Evolutionary conservation across 2,797 vertebrate species (phyloP), one percentile per base, ranked within the genome.

Genomic region (Gymnocypris eckloni): DNA sequence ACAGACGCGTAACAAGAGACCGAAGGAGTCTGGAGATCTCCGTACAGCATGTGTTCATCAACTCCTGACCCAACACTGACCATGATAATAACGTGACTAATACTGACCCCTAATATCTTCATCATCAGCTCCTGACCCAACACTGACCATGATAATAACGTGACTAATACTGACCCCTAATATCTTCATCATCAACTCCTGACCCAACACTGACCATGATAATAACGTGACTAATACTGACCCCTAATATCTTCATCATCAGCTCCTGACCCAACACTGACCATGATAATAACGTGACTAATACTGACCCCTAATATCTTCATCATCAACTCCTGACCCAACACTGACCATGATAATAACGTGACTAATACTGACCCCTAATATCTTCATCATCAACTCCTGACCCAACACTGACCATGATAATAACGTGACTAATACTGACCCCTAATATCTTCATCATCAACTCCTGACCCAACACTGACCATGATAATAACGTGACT

Each of bases 381-480:
- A 94, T 77, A 99, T 94, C 92, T 98, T 97, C 98, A 99, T 99
- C 93, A 96, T 97, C 87, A 99, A 96, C 92, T 99, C 97, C 28
- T 28, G 28, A 28, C 33, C 33, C 33, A 2, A 33, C 33, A 33
- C 33, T 33, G 33, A 33, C 33, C 33, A 33, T 33, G 33, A 33
- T 33, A 33, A 33, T 33, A 33, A 33, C 33, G 33, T 33, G 33
- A 33, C 33, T 33, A 33, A 20, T 12, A 90, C 96, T 96, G 92
- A 99, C 98, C 89, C 97, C 98, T 12, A 99, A 94, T 77, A 99
- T 94, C 92, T 98, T 97, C 98, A 99, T 99, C 93, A 96, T 97
- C 87, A 99, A 96, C 92, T 99, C 97, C 28, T 28, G 28, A 28
- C 33, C 33, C 33, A 33, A 33, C 33, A 33, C 33, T 33, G 33